Conservation (phyloP, 2,888 invertebrate species). For the Tiliacea aurago region DNA sequence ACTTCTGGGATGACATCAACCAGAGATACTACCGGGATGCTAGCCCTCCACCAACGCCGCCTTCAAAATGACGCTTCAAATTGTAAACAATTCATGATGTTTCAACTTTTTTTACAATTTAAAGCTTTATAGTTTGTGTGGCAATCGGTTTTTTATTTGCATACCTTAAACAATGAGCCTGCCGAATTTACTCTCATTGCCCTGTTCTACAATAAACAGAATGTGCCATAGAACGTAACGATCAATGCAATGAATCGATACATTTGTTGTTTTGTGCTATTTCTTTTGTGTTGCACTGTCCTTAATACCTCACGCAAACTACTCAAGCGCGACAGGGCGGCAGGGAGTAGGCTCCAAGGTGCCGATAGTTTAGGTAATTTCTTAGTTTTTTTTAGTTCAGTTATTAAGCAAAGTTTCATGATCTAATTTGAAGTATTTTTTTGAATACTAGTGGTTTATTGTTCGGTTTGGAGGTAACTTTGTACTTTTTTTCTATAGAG, state of each 20-base stretch:
- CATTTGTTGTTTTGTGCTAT: too few relatives aligned
- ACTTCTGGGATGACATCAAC: constrained; percentile 54
- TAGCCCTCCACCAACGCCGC: neutral
- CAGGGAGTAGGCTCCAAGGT: too few relatives aligned
- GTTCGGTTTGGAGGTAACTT: too few relatives aligned
- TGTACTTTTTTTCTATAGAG: too few relatives aligned
- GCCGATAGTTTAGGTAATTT: too few relatives aligned
- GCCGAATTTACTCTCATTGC: neutral
- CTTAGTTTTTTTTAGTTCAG: too few relatives aligned
- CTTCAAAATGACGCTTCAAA: neutral
- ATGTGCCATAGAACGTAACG: neutral
- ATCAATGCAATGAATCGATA: too few relatives aligned
- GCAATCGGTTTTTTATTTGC: neutral
- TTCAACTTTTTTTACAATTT: neutral
- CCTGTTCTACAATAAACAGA: neutral
- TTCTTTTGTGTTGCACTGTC: neutral
- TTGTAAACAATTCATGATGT: neutral
- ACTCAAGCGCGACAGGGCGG: too few relatives aligned
- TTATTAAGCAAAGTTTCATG: too few relatives aligned
- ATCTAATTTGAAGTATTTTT: too few relatives aligned
- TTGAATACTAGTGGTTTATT: too few relatives aligned
- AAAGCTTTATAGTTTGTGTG: neutral
- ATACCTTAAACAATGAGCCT: neutral
- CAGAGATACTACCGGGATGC: constrained; percentile 54
- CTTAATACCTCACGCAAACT: too few relatives aligned